Conservation (phyloP, 2,888 invertebrate species). For the Acanthosepion esculentum region DNA sequence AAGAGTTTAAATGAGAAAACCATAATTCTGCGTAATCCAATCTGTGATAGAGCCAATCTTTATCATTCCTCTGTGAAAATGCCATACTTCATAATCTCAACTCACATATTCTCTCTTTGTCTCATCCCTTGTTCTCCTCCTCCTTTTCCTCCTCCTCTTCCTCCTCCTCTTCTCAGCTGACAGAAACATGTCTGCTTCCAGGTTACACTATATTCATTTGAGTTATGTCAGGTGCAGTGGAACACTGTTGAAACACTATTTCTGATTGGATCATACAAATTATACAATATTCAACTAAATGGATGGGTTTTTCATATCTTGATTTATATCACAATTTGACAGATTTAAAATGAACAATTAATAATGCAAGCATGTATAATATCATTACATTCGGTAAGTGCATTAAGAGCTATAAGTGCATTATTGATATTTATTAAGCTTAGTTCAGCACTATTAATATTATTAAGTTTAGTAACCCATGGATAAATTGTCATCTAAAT, state of each 20-base stretch:
- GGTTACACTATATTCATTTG: neutral
- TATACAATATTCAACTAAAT: too few relatives aligned
- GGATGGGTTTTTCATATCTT: too few relatives aligned
- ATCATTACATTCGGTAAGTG: too few relatives aligned
- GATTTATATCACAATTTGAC: too few relatives aligned
- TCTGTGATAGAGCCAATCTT: neutral
- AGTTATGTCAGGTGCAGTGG: neutral
- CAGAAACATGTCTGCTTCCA: neutral
- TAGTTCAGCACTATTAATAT: too few relatives aligned
- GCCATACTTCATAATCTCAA: neutral
- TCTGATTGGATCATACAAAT: too few relatives aligned
- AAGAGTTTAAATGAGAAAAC: neutral
- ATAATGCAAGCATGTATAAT: too few relatives aligned
- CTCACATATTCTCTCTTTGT: neutral
- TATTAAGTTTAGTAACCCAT: too few relatives aligned
- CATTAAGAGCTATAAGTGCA: too few relatives aligned
- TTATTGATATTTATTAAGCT: too few relatives aligned
- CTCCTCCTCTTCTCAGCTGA: neutral
- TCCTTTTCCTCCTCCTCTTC: neutral
- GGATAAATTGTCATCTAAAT: too few relatives aligned
- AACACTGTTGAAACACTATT: neutral
- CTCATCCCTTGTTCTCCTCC: neutral
- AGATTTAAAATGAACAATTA: too few relatives aligned
- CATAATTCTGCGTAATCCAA: neutral
- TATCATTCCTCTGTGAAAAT: neutral